A percentile compares a stretch with the other conserved stretches of the same genome.
These are phyloP conservation scores for Athalia rosae DNA, from an alignment of 2,888 invertebrate species.

Conservation along the genomic window DNA sequence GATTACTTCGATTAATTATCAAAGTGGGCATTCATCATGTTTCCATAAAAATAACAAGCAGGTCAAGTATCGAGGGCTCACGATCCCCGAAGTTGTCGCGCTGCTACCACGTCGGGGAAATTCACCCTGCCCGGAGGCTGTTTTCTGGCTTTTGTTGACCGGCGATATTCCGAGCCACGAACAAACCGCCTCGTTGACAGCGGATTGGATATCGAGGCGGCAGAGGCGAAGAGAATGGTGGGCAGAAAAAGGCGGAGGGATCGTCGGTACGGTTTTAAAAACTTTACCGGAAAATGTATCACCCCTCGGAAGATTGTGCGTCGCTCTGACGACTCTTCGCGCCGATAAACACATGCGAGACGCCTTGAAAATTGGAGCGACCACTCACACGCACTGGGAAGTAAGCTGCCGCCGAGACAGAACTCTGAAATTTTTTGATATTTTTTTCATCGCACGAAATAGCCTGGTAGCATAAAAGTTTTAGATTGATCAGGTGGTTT, in stretches of 20 bases:
- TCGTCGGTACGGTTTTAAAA: conserved; percentile 56
- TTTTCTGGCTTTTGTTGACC: conserved; percentile 67
- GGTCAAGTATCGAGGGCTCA: conserved; percentile 65
- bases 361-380: conserved; percentile 50
- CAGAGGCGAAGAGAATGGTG: conserved; percentile 60
- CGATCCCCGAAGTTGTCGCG: conserved; percentile 63
- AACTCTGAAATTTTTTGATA: not conserved
- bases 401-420: conserved; percentile 51
- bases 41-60: conserved; percentile 43
- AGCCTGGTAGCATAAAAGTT: no score
- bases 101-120: conserved; percentile 62
- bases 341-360: conserved; percentile 54
- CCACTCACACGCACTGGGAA: conserved; percentile 64
- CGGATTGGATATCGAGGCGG: conserved; percentile 64
- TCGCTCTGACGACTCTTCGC: conserved; percentile 61
- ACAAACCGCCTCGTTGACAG: conserved; percentile 63
- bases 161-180: conserved; percentile 66
- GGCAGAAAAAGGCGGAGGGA: conserved; percentile 57
- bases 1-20: no score
- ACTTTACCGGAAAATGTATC: conserved; percentile 59
- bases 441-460: not conserved
- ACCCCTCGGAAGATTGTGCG: conserved; percentile 60
- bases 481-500: no score
- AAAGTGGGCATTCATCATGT: not conserved
- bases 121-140: conserved; percentile 66